Evolutionary conservation across 2,113 vertebrate species (phyloP), one percentile per base, ranked within the genome.

Genomic region (Naja naja): DNA sequence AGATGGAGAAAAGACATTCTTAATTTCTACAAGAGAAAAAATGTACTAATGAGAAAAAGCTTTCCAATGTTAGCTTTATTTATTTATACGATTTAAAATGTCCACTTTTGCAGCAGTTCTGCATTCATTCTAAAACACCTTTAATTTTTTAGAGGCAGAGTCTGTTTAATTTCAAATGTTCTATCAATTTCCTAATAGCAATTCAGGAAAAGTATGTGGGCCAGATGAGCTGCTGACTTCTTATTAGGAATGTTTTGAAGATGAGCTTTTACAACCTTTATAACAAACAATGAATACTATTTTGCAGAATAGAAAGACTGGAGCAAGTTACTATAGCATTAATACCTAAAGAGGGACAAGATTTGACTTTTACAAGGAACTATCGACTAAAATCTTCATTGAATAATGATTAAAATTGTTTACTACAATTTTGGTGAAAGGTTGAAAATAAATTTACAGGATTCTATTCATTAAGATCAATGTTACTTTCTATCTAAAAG

Each of bases 121-220:
- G 89, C 91, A 94, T 52, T 94, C 91, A 34, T 95, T 95, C 93
- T 95, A 91, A 54, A 1, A 56, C 56, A 60, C 93, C 94, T 93
- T 95, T 92, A 95, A 54, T 95, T 93, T 95, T 94, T 94, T 94
- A 96, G 74, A 90, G 89, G 43, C 56, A 95, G 81, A 60, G 85
- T 52, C 85, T 89, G 60, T 47, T 74, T 89, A 93, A 45, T 87
- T 93, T 93, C 90, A 58, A 92, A 91, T 94, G 16, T 11, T 30
- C 7, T 10, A n/a, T 91, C 88, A 94, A 53, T 88, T 93, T 95
- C 92, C 94, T 90, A 95, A 94, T 88, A 95, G 94, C 88, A 91
- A 22, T 34, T 69, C 30, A n/a, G 27, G 30, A 69, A 69, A 69
- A 69, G 14, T 34, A 69, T 69, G 14, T 16, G n/a, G 12, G 5